These are phyloP conservation scores for Orientallactaga bullata DNA, from an alignment of 2,113 vertebrate species.

Conservation along the genomic window DNA sequence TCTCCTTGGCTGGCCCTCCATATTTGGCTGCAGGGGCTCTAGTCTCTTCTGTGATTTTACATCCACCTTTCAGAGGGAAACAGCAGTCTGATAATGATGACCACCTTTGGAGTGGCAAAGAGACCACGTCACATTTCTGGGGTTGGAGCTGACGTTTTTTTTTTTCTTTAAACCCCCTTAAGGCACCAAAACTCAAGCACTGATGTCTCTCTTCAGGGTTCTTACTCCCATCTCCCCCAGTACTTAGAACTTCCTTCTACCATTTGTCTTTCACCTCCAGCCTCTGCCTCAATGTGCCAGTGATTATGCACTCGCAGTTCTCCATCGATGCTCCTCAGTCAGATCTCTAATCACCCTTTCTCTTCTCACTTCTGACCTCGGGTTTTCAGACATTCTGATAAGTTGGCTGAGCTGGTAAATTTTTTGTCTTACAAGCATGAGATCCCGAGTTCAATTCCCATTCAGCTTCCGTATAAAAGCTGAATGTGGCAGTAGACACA, in stretches of 20 bases:
- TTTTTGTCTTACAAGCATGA: no score
- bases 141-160: not conserved
- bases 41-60: not conserved
- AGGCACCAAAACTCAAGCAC: accelerated
- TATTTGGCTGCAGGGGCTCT: not conserved
- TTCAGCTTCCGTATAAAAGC: no score
- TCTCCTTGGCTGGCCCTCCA: not conserved
- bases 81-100: not conserved
- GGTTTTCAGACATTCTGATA: not conserved
- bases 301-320: not conserved
- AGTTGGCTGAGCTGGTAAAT: no score
- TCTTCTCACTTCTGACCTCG: not conserved
- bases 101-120: not conserved
- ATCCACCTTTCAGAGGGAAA: not conserved
- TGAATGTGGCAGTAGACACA: no score
- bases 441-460: no score
- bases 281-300: accelerated
- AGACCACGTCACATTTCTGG: not conserved
- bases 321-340: accelerated
- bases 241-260: not conserved
- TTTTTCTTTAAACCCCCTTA: no score
- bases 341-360: not conserved
- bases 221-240: no score
- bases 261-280: accelerated
- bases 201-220: accelerated